Evolutionary conservation across 1,140 invertebrate genomes (phyloP).

Genomic region (Periplaneta americana): DNA sequence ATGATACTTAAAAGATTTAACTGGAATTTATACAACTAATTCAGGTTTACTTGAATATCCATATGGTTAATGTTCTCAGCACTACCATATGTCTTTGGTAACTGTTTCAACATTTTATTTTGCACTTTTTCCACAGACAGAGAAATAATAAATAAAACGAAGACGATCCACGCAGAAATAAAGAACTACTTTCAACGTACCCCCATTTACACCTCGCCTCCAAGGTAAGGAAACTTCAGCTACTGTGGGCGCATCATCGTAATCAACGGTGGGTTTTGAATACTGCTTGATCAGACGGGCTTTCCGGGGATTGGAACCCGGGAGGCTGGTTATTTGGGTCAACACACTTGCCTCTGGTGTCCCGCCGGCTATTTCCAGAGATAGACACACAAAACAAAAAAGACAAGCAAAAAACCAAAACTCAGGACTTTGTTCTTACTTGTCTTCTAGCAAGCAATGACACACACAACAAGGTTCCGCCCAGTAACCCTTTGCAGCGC

Average conservation of each 20-base stretch:
- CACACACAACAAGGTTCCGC: not conserved
- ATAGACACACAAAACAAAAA: not conserved
- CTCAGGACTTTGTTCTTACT: not conserved
- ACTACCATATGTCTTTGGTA: not conserved
- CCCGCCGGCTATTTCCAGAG: not conserved
- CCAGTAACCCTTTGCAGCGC: too few species aligned
- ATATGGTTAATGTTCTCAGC: not conserved
- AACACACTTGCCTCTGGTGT: constrained; percentile 35
- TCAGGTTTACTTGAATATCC: not conserved
- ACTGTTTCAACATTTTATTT: not conserved
- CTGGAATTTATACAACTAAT: not conserved
- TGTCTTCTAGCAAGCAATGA: not conserved
- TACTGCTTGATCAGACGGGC: constrained; percentile 57
- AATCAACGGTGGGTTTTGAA: constrained; percentile 41
- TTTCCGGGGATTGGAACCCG: constrained; percentile 55
- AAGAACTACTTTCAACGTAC: constrained; percentile 5
- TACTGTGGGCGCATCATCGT: constrained; percentile 50
- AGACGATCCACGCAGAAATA: not conserved
- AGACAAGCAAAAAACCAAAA: constrained; percentile 7
- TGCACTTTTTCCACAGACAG: not conserved
- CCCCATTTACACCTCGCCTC: constrained; percentile 50
- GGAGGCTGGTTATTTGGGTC: constrained; percentile 56
- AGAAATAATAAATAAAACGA: not conserved
- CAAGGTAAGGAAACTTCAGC: constrained; percentile 69
- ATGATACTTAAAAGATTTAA: too few species aligned